These are phyloP conservation scores for Oopsacas minuta DNA, from an alignment of 37 sponge, comb jelly and placozoan genomes.

Conservation along the genomic window DNA sequence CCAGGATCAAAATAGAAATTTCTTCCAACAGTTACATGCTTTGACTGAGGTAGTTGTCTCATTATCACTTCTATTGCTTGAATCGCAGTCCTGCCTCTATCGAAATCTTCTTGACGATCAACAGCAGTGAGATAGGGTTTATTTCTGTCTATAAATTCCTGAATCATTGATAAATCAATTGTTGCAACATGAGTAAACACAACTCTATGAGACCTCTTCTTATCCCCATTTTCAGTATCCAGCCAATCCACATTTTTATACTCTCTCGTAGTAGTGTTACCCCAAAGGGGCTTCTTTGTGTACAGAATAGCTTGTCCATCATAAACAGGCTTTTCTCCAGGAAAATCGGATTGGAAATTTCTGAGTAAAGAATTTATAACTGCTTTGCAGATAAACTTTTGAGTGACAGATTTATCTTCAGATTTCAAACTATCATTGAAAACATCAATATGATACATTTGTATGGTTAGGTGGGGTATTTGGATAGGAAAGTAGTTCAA, in stretches of 20 bases:
- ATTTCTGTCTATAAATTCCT: background rate
- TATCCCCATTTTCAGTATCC: background rate
- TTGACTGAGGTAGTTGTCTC: constrained; percentile 15
- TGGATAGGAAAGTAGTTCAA: background rate
- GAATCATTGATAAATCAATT: background rate
- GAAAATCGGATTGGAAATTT: background rate
- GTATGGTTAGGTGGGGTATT: background rate
- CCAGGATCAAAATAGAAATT: constrained; percentile 25
- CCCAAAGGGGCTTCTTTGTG: background rate
- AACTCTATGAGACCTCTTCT: background rate
- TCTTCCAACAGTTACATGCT: constrained; percentile 23
- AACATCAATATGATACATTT: constrained; percentile 4
- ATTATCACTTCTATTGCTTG: constrained; percentile 43
- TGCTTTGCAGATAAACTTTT: background rate
- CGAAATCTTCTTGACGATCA: background rate
- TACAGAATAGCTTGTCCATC: background rate
- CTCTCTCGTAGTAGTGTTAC: background rate
- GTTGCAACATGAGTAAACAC: background rate
- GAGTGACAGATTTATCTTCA: background rate
- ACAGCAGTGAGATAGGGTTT: background rate
- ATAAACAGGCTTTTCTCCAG: background rate
- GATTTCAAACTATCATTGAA: background rate
- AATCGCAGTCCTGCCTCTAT: background rate
- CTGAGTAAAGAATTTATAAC: background rate
- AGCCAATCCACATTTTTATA: background rate